Conservation (phyloP, 2,888 invertebrate species). For the Volucella inflata region DNA sequence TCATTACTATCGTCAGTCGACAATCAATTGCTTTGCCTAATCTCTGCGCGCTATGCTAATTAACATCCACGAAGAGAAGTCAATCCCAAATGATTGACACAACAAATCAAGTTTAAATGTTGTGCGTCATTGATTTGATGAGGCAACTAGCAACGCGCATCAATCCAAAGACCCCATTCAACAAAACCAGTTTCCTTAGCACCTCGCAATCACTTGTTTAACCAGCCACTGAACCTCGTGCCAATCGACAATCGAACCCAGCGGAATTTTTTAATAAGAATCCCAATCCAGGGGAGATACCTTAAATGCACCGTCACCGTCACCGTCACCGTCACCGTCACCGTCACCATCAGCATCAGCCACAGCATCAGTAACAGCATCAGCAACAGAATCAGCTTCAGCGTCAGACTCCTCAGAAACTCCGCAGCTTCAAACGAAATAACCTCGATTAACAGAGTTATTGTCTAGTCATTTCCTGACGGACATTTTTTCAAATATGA, state of each 20-base stretch:
- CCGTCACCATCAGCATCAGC: no score
- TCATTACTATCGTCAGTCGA: background rate
- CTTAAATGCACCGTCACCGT: background rate
- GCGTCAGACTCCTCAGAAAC: background rate
- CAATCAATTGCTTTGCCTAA: slow-evolving; percentile 31
- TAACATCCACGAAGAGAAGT: slow-evolving; percentile 38
- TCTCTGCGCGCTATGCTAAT: slow-evolving; percentile 23
- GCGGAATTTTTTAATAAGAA: slow-evolving; percentile 41
- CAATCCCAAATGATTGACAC: slow-evolving; percentile 37
- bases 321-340: no score
- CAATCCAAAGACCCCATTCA: slow-evolving; percentile 8
- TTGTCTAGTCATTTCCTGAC: slow-evolving; percentile 56
- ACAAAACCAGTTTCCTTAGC: slow-evolving; percentile 52
- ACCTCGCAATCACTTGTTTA: slow-evolving; percentile 35
- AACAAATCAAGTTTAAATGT: slow-evolving; percentile 40
- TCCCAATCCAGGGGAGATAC: slow-evolving; percentile 33
- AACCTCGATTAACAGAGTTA: slow-evolving; percentile 5
- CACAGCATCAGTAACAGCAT: no score
- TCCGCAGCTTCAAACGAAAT: slow-evolving; percentile 19
- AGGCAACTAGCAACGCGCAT: slow-evolving; percentile 19
- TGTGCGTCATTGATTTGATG: slow-evolving; percentile 42
- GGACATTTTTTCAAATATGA: slow-evolving; percentile 33
- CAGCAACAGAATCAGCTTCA: no score
- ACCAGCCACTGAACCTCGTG: slow-evolving; percentile 34
- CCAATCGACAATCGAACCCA: slow-evolving; percentile 23